Evolutionary conservation across 2,888 invertebrate genomes (phyloP).

Genomic region (Syrista parreyssii): DNA sequence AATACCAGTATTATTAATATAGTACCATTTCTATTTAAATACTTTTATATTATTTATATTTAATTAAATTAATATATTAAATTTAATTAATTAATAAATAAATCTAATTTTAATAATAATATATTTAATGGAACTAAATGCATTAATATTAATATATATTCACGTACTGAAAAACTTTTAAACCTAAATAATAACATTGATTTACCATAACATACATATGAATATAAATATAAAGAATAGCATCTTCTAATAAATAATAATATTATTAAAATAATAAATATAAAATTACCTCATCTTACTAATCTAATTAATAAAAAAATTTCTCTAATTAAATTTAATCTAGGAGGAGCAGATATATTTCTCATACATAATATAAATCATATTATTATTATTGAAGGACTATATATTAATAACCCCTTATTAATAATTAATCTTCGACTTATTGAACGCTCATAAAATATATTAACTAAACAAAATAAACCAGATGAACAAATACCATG

Average conservation of each 20-base stretch:
- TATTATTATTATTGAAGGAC: conserved; percentile 71
- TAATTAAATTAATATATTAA: too few relatives aligned
- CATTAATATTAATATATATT: conserved; percentile 73
- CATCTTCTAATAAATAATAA: conserved; percentile 74
- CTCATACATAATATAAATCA: conserved; percentile 75
- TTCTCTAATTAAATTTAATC: conserved; percentile 76
- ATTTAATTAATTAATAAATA: conserved; percentile 38
- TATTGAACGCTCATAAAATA: conserved; percentile 72
- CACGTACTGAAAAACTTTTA: conserved; percentile 53
- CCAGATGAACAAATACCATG: conserved; percentile 77
- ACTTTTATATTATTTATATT: too few relatives aligned
- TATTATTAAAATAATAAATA: conserved; percentile 69
- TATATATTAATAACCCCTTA: conserved; percentile 73
- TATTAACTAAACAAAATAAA: conserved; percentile 75
- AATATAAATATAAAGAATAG: conserved; percentile 76
- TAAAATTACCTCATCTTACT: conserved; percentile 69
- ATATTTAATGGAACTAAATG: conserved; percentile 73
- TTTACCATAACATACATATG: conserved; percentile 73
- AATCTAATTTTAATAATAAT: conserved; percentile 56
- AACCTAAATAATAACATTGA: rapidly evolving
- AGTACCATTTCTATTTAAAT: too few relatives aligned
- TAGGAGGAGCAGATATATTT: conserved; percentile 77
- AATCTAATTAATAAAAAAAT: conserved; percentile 74
- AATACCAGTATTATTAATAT: too few relatives aligned
- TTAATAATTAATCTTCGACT: conserved; percentile 75